These are phyloP conservation scores for Marronus borbonicus DNA, from an alignment of 2,888 invertebrate species.

Conservation along the genomic window DNA sequence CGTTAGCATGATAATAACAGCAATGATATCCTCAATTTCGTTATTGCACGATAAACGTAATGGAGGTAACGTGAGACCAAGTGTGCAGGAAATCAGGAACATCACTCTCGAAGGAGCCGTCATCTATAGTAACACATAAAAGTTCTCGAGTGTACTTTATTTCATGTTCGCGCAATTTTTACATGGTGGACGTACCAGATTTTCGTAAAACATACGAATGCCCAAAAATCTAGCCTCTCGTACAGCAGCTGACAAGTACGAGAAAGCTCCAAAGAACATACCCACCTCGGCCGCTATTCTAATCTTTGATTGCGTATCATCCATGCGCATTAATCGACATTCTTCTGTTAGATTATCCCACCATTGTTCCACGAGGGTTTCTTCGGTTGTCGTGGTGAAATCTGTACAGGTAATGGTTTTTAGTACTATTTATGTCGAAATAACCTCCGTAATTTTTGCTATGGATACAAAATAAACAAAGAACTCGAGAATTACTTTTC, in stretches of 20 bases:
- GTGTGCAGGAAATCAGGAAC: slow-evolving; percentile 93
- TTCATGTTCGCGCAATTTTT: not conserved
- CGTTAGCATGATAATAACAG: slow-evolving; percentile 94
- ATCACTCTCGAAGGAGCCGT: slow-evolving; percentile 93
- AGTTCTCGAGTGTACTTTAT: not conserved
- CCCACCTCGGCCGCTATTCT: slow-evolving; percentile 85
- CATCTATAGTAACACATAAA: slow-evolving; percentile 74
- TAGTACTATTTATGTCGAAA: too few species aligned
- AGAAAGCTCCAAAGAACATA: slow-evolving; percentile 86
- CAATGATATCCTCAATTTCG: slow-evolving; percentile 91
- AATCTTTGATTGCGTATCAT: slow-evolving; percentile 75
- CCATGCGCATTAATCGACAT: slow-evolving; percentile 80
- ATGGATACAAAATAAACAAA: too few species aligned
- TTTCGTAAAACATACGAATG: slow-evolving; percentile 94
- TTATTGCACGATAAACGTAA: slow-evolving; percentile 88
- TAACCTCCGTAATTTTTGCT: too few species aligned
- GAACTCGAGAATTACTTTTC: too few species aligned
- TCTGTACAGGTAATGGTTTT: not conserved
- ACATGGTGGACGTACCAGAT: slow-evolving; percentile 79
- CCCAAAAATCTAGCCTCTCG: slow-evolving; percentile 94
- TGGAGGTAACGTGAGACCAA: slow-evolving; percentile 90
- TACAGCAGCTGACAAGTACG: slow-evolving; percentile 88
- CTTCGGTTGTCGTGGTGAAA: slow-evolving; percentile 59
- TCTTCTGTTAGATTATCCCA: slow-evolving; percentile 82
- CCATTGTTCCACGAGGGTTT: slow-evolving; percentile 77